These are phyloP conservation scores for Anaspis maculata DNA, from an alignment of 2,888 invertebrate species.

Conservation along the genomic window DNA sequence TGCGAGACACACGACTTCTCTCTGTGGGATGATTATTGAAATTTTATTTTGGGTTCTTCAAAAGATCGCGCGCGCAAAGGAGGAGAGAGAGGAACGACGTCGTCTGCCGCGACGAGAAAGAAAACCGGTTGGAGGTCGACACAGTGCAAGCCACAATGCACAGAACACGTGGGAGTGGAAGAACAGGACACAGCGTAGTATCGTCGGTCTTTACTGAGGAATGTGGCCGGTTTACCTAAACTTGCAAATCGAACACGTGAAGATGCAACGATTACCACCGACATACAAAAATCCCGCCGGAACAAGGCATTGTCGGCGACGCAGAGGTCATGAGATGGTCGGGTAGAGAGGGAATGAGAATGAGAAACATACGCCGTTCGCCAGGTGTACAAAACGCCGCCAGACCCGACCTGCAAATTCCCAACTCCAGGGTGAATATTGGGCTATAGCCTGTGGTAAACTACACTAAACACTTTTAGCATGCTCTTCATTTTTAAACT, in stretches of 20 bases:
- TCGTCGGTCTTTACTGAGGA: slow-evolving; percentile 24
- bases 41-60: no score
- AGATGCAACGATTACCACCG: slow-evolving; percentile 22
- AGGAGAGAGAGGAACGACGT: slow-evolving; percentile 17
- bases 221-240: slow-evolving; percentile 28
- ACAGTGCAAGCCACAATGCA: slow-evolving; percentile 22
- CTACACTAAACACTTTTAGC: no score
- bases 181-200: slow-evolving; percentile 12
- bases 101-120: slow-evolving; percentile 22
- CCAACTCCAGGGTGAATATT: no score
- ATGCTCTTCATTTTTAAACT: no score
- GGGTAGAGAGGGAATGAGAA: no score
- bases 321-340: no score
- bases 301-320: slow-evolving; percentile 18
- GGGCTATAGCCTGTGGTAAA: no score
- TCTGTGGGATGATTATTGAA: no score
- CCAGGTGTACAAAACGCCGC: no score
- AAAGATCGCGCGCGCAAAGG: not conserved
- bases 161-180: slow-evolving; percentile 24
- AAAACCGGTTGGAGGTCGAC: slow-evolving; percentile 32
- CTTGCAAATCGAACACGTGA: slow-evolving; percentile 26
- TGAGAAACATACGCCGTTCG: no score
- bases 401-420: no score
- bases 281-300: slow-evolving; percentile 23
- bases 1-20: no score